These are phyloP conservation scores for Drosophila willistoni DNA, from an alignment of 1,140 invertebrate genomes.

Conservation along the genomic window DNA sequence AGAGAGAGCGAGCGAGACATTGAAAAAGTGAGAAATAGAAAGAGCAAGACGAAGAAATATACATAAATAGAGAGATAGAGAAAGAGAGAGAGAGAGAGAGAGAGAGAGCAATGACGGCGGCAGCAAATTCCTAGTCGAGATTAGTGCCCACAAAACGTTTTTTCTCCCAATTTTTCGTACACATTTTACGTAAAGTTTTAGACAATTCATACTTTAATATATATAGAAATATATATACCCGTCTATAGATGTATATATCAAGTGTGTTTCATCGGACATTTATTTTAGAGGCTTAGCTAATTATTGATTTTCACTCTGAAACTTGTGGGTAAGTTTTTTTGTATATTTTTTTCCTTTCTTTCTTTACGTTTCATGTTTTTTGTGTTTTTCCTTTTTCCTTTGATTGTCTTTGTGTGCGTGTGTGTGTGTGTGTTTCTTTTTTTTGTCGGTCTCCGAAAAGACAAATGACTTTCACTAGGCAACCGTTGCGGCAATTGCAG, in stretches of 20 bases:
- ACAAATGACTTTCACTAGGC: constrained; percentile 47
- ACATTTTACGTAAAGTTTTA: background rate
- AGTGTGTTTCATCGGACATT: constrained; percentile 21
- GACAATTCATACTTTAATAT: background rate
- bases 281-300: constrained; percentile 38
- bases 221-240: background rate
- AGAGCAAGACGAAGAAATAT: background rate
- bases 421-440: background rate
- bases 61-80: background rate
- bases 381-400: background rate
- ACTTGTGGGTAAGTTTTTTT: constrained; percentile 11
- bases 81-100: background rate
- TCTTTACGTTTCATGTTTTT: background rate
- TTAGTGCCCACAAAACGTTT: constrained; percentile 51
- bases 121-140: constrained; percentile 51
- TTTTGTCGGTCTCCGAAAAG: background rate
- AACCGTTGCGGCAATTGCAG: background rate
- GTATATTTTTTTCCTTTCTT: background rate
- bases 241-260: background rate
- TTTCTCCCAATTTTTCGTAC: constrained; percentile 3
- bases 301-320: constrained; percentile 71
- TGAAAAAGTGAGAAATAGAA: constrained; percentile 13
- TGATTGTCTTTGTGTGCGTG: background rate
- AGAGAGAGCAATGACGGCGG: constrained; percentile 23
- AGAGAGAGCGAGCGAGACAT: background rate